These are phyloP conservation scores for Chaetophractus vellerosus DNA, from an alignment of 2,797 vertebrate species.

Conservation along the genomic window DNA sequence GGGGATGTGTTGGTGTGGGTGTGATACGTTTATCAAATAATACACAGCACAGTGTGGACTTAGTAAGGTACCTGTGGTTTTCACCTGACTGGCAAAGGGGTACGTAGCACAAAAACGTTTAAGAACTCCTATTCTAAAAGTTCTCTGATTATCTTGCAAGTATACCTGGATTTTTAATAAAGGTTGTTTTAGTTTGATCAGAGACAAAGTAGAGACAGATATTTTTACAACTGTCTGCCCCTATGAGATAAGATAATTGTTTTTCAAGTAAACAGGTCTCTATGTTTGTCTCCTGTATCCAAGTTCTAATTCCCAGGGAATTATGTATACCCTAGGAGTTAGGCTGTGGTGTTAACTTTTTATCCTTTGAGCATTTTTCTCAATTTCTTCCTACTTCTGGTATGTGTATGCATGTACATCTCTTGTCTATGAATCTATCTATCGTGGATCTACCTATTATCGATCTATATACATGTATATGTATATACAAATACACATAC, in stretches of 20 bases:
- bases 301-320: background rate
- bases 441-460: no score
- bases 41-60: no score
- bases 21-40: no score
- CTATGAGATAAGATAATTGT: background rate
- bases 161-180: background rate
- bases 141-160: no score
- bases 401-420: background rate
- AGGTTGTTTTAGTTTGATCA: background rate
- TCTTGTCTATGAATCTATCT: no score
- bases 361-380: background rate
- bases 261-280: background rate
- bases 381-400: background rate
- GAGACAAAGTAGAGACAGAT: background rate
- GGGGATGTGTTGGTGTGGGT: no score
- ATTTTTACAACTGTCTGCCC: background rate
- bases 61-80: no score
- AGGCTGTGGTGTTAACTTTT: background rate
- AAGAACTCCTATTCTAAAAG: no score
- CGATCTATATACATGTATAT: no score
- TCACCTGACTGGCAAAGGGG: no score
- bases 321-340: background rate
- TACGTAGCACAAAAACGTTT: no score
- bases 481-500: no score
- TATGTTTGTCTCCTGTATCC: background rate